A percentile compares a stretch with the other conserved stretches of the same genome.
Conservation (phyloP, 2,888 invertebrate genomes). For the Lymantria monacha region DNA sequence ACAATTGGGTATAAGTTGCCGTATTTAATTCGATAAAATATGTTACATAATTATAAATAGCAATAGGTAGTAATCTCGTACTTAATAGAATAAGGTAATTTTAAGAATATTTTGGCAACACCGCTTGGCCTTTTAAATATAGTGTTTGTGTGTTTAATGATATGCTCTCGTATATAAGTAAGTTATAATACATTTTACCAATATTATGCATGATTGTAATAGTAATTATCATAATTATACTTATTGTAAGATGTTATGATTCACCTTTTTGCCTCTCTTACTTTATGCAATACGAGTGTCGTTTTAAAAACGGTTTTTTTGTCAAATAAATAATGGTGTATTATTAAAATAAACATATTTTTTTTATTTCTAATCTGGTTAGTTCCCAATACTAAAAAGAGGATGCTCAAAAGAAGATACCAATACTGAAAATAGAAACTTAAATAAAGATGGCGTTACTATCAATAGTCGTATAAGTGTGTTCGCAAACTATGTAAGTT, state of each 20-base stretch:
- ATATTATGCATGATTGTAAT: conserved; percentile 57
- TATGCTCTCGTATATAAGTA: conserved; percentile 42
- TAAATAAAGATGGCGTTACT: too few relatives aligned
- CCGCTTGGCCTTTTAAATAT: conserved; percentile 80
- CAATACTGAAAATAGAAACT: too few relatives aligned
- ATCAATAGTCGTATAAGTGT: too few relatives aligned
- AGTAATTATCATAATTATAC: conserved; percentile 42
- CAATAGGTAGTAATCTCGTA: conserved; percentile 57
- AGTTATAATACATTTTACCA: conserved; percentile 39
- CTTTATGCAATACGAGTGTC: conserved; percentile 79
- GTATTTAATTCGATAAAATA: conserved; percentile 32
- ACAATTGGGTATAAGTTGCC: conserved; percentile 31
- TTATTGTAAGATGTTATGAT: conserved; percentile 52
- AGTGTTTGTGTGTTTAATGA: conserved; percentile 70
- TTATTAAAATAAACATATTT: conserved; percentile 52
- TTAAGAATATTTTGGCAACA: conserved; percentile 73
- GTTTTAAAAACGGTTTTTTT: conserved; percentile 76
- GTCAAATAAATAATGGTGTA: conserved; percentile 75
- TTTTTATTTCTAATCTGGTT: conserved; percentile 30
- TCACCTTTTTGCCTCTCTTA: conserved; percentile 72
- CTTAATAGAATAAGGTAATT: conserved; percentile 41
- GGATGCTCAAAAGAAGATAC: too few relatives aligned
- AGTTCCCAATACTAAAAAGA: too few relatives aligned
- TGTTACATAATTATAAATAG: conserved; percentile 39
- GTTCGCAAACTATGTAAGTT: too few relatives aligned